Evolutionary conservation across 1,140 invertebrate genomes (phyloP).

Genomic region (Eupristina koningsbergeri): DNA sequence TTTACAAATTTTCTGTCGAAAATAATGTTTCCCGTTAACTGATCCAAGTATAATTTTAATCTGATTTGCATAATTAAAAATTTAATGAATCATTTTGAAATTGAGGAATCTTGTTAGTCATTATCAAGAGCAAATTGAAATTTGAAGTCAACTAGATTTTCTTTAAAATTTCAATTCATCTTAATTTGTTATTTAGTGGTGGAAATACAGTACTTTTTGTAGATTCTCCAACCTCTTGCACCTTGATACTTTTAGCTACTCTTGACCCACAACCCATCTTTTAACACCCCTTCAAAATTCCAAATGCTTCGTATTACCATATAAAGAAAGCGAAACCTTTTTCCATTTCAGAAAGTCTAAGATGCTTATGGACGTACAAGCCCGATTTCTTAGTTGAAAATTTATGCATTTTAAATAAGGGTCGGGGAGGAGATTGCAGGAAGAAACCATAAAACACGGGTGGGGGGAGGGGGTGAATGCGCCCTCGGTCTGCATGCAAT

Average conservation of each 20-base stretch:
- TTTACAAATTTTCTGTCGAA: too few species aligned
- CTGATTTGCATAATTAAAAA: too few species aligned
- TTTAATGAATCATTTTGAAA: neutral
- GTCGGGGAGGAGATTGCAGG: neutral
- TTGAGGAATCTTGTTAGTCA: neutral
- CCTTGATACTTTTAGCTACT: neutral
- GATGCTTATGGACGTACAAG: too few species aligned
- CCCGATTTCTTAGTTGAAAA: neutral
- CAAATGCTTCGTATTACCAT: too few species aligned
- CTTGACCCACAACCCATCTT: neutral
- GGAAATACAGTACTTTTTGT: neutral
- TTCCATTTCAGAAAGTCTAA: too few species aligned
- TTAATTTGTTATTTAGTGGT: neutral
- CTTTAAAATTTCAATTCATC: too few species aligned
- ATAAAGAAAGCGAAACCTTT: too few species aligned
- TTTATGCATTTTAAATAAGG: neutral
- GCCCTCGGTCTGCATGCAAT: neutral
- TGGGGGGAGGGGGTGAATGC: too few species aligned
- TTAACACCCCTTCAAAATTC: too few species aligned
- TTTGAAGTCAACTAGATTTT: neutral
- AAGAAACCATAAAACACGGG: neutral
- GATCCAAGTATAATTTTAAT: too few species aligned
- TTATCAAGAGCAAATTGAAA: neutral
- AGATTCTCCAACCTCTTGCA: neutral
- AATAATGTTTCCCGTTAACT: too few species aligned